Evolutionary conservation across 1,140 invertebrate species (phyloP).

Genomic region (Drosophila ercepeae): DNA sequence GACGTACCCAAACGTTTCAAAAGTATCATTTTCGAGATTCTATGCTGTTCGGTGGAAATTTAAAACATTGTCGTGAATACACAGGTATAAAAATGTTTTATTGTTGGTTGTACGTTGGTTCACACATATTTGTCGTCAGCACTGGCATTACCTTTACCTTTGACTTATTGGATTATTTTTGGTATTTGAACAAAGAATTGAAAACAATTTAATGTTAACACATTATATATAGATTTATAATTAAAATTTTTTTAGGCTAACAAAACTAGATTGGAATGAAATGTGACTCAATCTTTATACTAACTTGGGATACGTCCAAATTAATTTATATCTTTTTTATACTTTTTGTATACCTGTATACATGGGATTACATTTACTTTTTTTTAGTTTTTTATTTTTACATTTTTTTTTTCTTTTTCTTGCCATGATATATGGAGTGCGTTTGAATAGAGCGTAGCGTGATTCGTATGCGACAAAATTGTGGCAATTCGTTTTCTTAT

Average conservation of each 20-base stretch:
- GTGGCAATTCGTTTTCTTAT: constrained; percentile 35
- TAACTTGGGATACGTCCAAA: neutral
- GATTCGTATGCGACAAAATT: constrained; percentile 33
- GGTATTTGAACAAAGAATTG: too few relatives aligned
- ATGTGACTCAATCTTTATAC: too few relatives aligned
- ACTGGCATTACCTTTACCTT: too few relatives aligned
- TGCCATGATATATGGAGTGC: constrained; percentile 66
- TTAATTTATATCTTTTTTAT: neutral
- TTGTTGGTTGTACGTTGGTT: too few relatives aligned
- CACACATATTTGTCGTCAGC: too few relatives aligned
- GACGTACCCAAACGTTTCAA: neutral
- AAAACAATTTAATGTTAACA: too few relatives aligned
- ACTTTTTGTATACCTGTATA: neutral
- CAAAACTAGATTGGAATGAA: too few relatives aligned
- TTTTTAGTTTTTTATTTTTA: constrained; percentile 1
- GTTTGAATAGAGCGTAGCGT: constrained; percentile 50
- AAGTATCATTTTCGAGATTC: neutral
- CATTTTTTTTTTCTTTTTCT: constrained; percentile 39
- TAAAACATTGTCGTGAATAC: neutral
- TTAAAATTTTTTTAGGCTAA: too few relatives aligned
- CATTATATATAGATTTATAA: too few relatives aligned
- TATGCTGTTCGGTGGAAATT: neutral
- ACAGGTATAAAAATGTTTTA: too few relatives aligned
- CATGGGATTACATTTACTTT: constrained; percentile 5
- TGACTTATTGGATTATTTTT: too few relatives aligned